phyloP scores from a whole-genome alignment of 1,140 invertebrate genomes.

The Drosophila nigromelanica region DNA sequence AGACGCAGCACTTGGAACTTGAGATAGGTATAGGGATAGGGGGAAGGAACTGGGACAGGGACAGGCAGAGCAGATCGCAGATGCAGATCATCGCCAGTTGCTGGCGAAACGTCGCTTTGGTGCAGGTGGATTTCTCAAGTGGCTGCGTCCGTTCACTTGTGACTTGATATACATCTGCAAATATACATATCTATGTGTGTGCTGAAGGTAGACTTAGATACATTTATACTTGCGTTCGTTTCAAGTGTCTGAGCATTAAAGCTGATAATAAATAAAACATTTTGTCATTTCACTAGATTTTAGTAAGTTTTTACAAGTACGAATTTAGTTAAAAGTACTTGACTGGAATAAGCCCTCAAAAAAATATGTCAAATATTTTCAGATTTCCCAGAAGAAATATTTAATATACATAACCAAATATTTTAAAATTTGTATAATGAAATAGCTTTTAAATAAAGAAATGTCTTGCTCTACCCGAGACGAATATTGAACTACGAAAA shows the following conservation, averaged over 20 bases:
- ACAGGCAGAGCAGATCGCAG: slow-evolving; percentile 27
- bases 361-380: no score
- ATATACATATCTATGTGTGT: background rate
- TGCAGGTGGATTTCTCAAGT: slow-evolving; percentile 81
- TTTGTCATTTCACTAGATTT: background rate
- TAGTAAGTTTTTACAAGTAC: no score
- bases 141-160: slow-evolving; percentile 71
- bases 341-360: no score
- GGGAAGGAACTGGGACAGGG: background rate
- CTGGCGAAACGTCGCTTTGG: slow-evolving; percentile 15
- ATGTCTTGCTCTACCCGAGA: no score
- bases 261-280: background rate
- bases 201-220: slow-evolving; percentile 21
- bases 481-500: no score
- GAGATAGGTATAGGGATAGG: slow-evolving; percentile 2
- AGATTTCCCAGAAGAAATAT: no score
- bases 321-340: no score
- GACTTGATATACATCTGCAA: slow-evolving; percentile 1
- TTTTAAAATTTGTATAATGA: no score
- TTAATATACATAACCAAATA: no score
- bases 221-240: background rate
- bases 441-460: no score
- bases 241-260: slow-evolving; percentile 13
- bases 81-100: slow-evolving; percentile 63
- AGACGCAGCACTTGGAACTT: slow-evolving; percentile 14